Evolutionary conservation across 2,888 invertebrate species (phyloP), one percentile per base, ranked within the genome.

Genomic region (Orthosia incerta): DNA sequence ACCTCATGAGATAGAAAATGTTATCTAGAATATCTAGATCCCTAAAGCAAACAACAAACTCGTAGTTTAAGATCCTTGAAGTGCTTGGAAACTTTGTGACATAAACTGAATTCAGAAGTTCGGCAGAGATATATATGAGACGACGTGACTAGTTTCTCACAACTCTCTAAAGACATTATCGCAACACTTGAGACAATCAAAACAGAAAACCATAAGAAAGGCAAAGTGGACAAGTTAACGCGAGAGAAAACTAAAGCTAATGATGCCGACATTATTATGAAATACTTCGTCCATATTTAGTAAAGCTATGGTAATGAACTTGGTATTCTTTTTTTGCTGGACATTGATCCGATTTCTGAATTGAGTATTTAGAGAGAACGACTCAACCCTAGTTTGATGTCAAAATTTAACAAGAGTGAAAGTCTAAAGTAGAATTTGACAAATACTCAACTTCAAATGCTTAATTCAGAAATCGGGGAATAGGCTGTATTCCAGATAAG

Each of bases 111-210:
- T 61, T 73, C 60, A 45, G 53, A 79, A 80, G 61, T 80, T 80
- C 5, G 39, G 18, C 13, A 57, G 51, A 75, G 48, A 62, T n/a
- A n/a, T n/a, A n/a, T n/a, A n/a, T 74, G 57, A 23, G 26, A 12
- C 15, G 39, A 65, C 20, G 76, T 79, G 61, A 66, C 23, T 26
- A 67, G 7, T 67, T 82, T 82, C 69, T 61, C 51, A 61, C 56
- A 76, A 56, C 69, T 72, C 83, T 77, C 76, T 80, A 74, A 74
- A 80, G 16, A 48, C 53, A 73, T 80, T 72, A 72, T 72, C 53
- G 46, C 45, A n/a, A 18, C 50, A 55, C 48, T 71, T 70, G 60
- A 70, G 26, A 83, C 63, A 78, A 78, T 57, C 55, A 39, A 62
- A 80, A 75, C 39, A 60, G 50, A 74, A 60, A 74, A 71, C 26